Conservation (phyloP, 92 coral and sea anemone species). For the Parazoanthus swiftii region DNA sequence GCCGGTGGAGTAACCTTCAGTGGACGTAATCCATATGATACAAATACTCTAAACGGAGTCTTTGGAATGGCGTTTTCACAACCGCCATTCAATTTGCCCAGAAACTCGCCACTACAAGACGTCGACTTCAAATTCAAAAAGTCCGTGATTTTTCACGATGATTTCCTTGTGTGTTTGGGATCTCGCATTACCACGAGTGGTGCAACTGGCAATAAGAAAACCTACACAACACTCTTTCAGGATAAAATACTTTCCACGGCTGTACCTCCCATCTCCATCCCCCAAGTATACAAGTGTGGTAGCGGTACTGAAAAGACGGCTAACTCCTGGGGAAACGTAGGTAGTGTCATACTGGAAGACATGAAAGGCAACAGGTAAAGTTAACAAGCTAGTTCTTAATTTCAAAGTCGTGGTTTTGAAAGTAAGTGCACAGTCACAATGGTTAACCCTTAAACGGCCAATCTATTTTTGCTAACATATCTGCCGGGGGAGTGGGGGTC, state of each 20-base stretch:
- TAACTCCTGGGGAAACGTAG: background rate
- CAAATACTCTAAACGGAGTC: slow-evolving; percentile 25
- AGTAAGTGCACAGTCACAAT: background rate
- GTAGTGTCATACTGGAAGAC: slow-evolving; percentile 3
- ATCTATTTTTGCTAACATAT: too few relatives aligned
- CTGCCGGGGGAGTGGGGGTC: too few relatives aligned
- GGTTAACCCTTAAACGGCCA: background rate
- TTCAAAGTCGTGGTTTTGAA: background rate
- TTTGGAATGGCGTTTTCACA: slow-evolving; percentile 39
- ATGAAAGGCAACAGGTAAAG: slow-evolving; percentile 5
- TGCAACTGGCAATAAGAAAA: background rate
- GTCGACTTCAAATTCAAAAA: background rate
- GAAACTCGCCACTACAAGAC: background rate
- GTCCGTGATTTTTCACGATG: background rate
- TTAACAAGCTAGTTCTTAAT: background rate
- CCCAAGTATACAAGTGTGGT: background rate
- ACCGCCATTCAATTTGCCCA: background rate
- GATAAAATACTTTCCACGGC: background rate
- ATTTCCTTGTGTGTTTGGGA: background rate
- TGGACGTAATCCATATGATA: slow-evolving; percentile 32
- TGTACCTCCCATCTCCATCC: background rate
- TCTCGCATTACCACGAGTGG: slow-evolving; percentile 5
- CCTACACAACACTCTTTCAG: slow-evolving; percentile 47
- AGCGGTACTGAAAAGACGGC: background rate
- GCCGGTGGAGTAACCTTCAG: slow-evolving; percentile 41